Evolutionary conservation across 2,113 vertebrate genomes (phyloP), one percentile per base, ranked within the genome.

Genomic region (Halichoeres trimaculatus): DNA sequence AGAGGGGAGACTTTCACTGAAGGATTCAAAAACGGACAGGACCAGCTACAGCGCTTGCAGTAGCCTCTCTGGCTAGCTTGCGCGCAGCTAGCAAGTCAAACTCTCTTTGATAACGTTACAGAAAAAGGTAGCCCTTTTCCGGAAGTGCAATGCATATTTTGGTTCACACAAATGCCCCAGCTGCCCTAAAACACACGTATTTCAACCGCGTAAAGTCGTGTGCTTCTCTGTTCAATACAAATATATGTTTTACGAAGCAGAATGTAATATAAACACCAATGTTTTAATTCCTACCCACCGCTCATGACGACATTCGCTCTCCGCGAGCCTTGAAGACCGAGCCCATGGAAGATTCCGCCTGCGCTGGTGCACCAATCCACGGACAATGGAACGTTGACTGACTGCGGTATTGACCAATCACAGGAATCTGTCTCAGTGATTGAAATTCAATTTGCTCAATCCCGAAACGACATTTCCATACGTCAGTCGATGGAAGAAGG

Each of bases 251-350:
- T 77, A 90, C 68, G 64, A 88, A 92, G 91, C 87, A 93, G 83
- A 94, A 90, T 87, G 86, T 78, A 91, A 92, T 92, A 95, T 91
- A 95, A 94, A 94, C 93, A 91, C 86, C 90, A 92, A 94, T 88
- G 91, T 94, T 94, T 92, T 91, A 93, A 94, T 94, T 94, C 94
- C 94, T 94, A 95, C 94, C 94, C 94, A 95, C 94, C 94, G 94
- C 94, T 95, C 94, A 95, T 95, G 94, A 95, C 94, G 94, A 94
- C 94, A 95, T 93, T 94, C 92, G 91, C 93, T 94, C 88, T 94
- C 94, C 93, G 91, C 80, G 85, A 93, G 90, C 91, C 91, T 91
- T 88, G 89, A 88, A 91, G 81, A 91, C 89, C 89, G 85, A 92
- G 79, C 91, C 92, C 90, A 24, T 60, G 64, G 50, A 80, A 86